Evolutionary conservation across 2,888 invertebrate species (phyloP).

Genomic region (Deroplatys truncata): DNA sequence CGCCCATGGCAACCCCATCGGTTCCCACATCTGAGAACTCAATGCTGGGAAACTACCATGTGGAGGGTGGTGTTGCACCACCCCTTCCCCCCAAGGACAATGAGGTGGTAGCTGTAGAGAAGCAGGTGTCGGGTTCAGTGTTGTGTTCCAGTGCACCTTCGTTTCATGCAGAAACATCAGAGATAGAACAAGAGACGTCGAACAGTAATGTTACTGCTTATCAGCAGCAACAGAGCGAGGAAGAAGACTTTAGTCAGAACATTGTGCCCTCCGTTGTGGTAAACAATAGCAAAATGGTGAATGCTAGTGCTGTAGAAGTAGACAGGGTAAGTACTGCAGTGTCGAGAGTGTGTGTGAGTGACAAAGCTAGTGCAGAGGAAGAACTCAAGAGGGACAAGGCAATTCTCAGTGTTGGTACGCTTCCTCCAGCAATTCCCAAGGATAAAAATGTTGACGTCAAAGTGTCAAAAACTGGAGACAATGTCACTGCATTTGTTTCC

Average conservation of each 20-base stretch:
- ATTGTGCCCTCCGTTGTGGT: conserved; percentile 4
- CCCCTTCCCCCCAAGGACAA: background rate
- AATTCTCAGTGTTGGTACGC: background rate
- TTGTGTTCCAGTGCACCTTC: background rate
- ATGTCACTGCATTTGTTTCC: background rate
- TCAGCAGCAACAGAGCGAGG: conserved; percentile 5
- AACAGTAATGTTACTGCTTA: background rate
- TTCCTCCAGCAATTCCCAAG: background rate
- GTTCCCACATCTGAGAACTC: conserved; percentile 1
- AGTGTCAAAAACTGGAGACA: background rate
- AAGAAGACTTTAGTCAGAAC: conserved; percentile 1
- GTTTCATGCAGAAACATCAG: background rate
- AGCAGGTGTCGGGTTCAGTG: background rate
- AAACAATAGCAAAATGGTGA: conserved; percentile 16
- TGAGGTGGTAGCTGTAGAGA: background rate
- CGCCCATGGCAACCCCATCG: background rate
- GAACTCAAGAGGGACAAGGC: background rate
- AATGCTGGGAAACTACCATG: background rate
- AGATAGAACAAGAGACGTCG: background rate
- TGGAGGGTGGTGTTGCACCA: background rate
- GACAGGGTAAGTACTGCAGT: background rate
- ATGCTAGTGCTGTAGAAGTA: background rate
- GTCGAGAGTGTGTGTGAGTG: background rate
- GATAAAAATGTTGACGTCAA: background rate
- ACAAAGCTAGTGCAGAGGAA: background rate